Evolutionary conservation across 2,888 invertebrate species (phyloP).

Genomic region (Lepas anatifera): DNA sequence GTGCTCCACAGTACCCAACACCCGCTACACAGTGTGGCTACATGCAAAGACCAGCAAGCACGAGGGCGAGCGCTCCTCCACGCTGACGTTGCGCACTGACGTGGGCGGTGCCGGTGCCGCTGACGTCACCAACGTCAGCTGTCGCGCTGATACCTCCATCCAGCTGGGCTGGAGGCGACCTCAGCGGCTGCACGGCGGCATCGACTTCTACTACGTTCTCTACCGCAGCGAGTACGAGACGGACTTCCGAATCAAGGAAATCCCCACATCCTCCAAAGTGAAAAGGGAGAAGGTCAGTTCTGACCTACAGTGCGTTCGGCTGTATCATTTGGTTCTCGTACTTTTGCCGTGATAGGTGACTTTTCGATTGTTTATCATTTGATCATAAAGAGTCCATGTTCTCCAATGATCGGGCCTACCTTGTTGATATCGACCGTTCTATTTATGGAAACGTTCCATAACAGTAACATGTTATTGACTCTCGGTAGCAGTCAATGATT

Average conservation of each 20-base stretch:
- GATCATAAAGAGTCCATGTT: too few relatives aligned
- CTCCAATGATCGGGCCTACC: too few relatives aligned
- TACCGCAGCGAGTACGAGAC: slow-evolving; percentile 38
- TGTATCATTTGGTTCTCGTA: too few relatives aligned
- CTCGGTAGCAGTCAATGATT: too few relatives aligned
- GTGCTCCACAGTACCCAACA: slow-evolving; percentile 59
- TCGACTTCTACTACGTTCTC: slow-evolving; percentile 63
- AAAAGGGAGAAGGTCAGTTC: neutral
- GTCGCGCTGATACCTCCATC: slow-evolving; percentile 61
- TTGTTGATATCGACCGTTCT: too few relatives aligned
- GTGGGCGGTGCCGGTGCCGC: slow-evolving; percentile 73
- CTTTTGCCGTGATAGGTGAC: too few relatives aligned
- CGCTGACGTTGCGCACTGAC: slow-evolving; percentile 63
- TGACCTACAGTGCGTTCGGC: too few relatives aligned
- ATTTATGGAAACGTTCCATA: too few relatives aligned
- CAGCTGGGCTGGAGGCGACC: slow-evolving; percentile 76
- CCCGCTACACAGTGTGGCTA: slow-evolving; percentile 74
- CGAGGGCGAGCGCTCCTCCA: slow-evolving; percentile 62
- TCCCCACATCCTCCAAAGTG: neutral
- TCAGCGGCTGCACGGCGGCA: slow-evolving; percentile 55
- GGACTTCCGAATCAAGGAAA: neutral
- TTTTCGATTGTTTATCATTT: too few relatives aligned
- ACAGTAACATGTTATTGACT: too few relatives aligned
- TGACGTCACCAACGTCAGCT: slow-evolving; percentile 65
- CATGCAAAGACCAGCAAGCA: slow-evolving; percentile 63